These are phyloP conservation scores for Perdita meconis DNA, from an alignment of 2,888 invertebrate genomes.

Conservation along the genomic window DNA sequence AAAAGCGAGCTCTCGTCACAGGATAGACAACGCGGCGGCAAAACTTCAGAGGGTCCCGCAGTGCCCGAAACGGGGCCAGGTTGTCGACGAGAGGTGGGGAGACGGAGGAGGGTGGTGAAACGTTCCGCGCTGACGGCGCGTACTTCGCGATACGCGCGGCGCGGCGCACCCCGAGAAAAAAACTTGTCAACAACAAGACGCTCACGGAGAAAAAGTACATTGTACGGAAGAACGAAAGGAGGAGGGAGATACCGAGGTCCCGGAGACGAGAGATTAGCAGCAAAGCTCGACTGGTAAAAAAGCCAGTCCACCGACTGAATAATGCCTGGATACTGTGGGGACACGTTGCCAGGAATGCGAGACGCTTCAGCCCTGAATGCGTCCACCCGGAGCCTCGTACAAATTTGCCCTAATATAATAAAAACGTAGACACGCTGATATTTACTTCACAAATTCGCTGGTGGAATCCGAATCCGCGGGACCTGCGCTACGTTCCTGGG, in stretches of 20 bases:
- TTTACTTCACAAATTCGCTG: constrained; percentile 50
- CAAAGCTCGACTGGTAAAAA: constrained; percentile 64
- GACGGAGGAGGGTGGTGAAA: constrained; percentile 39
- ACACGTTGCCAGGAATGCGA: constrained; percentile 71
- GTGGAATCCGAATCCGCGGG: constrained; percentile 25
- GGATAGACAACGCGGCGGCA: constrained; percentile 78
- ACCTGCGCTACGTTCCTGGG: constrained; percentile 16
- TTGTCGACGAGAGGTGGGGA: constrained; percentile 15
- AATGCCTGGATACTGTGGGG: constrained; percentile 59
- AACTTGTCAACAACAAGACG: constrained; percentile 74
- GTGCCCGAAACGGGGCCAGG: constrained; percentile 52
- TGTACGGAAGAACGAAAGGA: constrained; percentile 59
- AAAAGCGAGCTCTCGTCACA: constrained; percentile 77
- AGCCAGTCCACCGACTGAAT: constrained; percentile 69
- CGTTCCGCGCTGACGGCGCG: constrained; percentile 54
- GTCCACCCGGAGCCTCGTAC: constrained; percentile 54
- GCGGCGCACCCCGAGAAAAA: constrained; percentile 64
- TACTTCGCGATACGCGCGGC: constrained; percentile 64
- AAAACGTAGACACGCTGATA: constrained; percentile 48
- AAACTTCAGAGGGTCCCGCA: constrained; percentile 75
- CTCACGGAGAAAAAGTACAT: constrained; percentile 72
- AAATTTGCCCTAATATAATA: constrained; percentile 66
- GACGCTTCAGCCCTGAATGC: constrained; percentile 60
- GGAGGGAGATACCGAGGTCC: constrained; percentile 40
- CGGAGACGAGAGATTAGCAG: constrained; percentile 74